phyloP scores from a whole-genome alignment of 92 coral and sea anemone genomes.

The Palythoa caribaeorum region DNA sequence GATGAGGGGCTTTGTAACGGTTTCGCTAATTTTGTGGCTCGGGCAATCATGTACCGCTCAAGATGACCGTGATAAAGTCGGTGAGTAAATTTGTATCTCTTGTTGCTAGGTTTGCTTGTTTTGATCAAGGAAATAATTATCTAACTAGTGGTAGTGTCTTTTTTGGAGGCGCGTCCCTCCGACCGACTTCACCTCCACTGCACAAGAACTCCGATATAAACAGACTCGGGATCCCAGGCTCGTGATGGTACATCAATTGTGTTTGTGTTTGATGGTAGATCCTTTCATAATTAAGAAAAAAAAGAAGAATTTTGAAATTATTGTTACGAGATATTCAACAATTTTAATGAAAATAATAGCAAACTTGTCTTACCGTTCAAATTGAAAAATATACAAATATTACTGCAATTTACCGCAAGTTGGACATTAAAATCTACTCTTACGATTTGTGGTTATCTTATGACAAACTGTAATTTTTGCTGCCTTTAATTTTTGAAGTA shows the following conservation, averaged over 20 bases:
- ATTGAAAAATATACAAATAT: neutral
- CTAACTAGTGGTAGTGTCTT: neutral
- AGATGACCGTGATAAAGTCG: conserved; percentile 36
- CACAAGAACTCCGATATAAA: neutral
- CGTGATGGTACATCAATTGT: neutral
- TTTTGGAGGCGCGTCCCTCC: conserved; percentile 37
- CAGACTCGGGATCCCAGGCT: neutral
- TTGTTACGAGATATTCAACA: neutral
- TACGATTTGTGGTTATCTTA: neutral
- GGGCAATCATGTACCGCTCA: conserved; percentile 23
- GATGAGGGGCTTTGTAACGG: conserved; percentile 48
- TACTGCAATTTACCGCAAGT: neutral
- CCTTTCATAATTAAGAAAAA: neutral
- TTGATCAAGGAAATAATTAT: neutral
- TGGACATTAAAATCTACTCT: neutral
- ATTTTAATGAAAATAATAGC: neutral
- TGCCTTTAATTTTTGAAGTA: neutral
- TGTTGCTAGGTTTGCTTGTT: neutral
- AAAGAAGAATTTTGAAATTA: too few species aligned
- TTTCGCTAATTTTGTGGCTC: conserved; percentile 46
- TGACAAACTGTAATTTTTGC: neutral
- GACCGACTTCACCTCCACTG: neutral
- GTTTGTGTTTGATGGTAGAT: neutral
- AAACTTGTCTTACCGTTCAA: neutral
- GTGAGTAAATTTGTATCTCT: conserved; percentile 2